Percentiles rank a stretch among this genome's conserved stretches.
phyloP scores from a whole-genome alignment of 2,797 vertebrate species.

The Helarctos malayanus region DNA sequence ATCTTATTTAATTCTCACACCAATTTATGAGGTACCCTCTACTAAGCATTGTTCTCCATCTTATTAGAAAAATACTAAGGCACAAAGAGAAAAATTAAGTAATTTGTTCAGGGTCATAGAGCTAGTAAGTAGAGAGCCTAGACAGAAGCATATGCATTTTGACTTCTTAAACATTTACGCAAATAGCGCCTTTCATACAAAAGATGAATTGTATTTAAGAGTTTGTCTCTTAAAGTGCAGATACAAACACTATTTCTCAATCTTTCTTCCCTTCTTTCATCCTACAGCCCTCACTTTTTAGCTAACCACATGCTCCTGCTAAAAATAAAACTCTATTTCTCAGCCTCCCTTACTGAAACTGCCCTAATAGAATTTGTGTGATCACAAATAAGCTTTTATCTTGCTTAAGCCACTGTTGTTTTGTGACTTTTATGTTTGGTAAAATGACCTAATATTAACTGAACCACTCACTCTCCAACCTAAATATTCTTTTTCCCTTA shows the following conservation, averaged over 20 bases:
- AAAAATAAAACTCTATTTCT: slow-evolving; percentile 42
- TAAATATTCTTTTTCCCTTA: neutral
- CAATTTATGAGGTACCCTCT: neutral
- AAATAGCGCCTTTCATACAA: neutral
- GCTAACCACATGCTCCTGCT: neutral
- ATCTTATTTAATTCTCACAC: slow-evolving; percentile 17
- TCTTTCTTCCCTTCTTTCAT: neutral
- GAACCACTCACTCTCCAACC: neutral
- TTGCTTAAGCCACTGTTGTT: neutral
- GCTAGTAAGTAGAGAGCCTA: neutral
- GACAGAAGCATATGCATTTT: neutral
- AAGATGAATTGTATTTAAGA: neutral
- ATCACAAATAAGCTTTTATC: neutral
- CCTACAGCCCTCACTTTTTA: slow-evolving; percentile 15
- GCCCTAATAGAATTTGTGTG: neutral
- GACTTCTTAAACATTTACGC: neutral
- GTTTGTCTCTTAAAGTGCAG: neutral
- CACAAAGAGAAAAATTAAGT: neutral
- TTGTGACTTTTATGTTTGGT: neutral
- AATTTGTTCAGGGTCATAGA: neutral
- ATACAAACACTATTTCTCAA: neutral
- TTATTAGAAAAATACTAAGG: slow-evolving; percentile 14
- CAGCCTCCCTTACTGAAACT: neutral
- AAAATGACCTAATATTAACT: neutral
- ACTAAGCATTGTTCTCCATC: neutral